These are phyloP conservation scores for Musca vetustissima DNA, from an alignment of 1,140 invertebrate genomes.

Conservation along the genomic window DNA sequence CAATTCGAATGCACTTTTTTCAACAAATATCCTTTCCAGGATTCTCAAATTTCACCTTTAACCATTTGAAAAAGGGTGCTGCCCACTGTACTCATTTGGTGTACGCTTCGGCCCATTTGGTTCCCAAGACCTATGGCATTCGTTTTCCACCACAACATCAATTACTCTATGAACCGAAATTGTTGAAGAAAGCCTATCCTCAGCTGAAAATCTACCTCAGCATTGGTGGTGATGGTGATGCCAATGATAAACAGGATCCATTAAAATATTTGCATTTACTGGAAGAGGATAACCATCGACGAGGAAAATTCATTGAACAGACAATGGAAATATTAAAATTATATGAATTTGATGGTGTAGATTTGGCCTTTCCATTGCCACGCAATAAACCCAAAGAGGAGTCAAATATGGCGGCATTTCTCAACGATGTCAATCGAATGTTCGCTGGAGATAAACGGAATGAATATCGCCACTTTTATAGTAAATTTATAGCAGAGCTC, in stretches of 20 bases:
- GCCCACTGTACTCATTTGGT: too few species aligned
- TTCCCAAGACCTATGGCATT: conserved; percentile 30
- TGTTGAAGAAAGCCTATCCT: conserved; percentile 70
- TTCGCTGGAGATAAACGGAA: conserved; percentile 68
- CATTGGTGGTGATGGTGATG: conserved; percentile 73
- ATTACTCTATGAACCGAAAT: conserved; percentile 70
- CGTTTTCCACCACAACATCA: conserved; percentile 68
- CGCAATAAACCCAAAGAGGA: conserved; percentile 74
- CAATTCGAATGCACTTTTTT: not conserved
- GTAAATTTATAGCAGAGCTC: conserved; percentile 67
- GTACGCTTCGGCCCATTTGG: too few species aligned
- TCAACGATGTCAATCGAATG: conserved; percentile 59
- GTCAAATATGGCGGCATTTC: conserved; percentile 58
- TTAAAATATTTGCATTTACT: conserved; percentile 57
- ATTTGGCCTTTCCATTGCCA: conserved; percentile 82
- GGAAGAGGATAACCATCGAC: conserved; percentile 67
- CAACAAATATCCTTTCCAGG: too few species aligned
- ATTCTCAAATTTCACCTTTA: too few species aligned
- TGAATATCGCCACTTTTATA: conserved; percentile 72
- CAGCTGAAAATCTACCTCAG: conserved; percentile 74
- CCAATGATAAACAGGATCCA: conserved; percentile 64
- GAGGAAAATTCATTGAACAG: conserved; percentile 72
- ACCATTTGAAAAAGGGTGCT: too few species aligned
- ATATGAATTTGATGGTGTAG: conserved; percentile 81
- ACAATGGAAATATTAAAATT: conserved; percentile 64